Conservation (phyloP, 2,888 invertebrate genomes). For the Ichneumoninae sp. region DNA sequence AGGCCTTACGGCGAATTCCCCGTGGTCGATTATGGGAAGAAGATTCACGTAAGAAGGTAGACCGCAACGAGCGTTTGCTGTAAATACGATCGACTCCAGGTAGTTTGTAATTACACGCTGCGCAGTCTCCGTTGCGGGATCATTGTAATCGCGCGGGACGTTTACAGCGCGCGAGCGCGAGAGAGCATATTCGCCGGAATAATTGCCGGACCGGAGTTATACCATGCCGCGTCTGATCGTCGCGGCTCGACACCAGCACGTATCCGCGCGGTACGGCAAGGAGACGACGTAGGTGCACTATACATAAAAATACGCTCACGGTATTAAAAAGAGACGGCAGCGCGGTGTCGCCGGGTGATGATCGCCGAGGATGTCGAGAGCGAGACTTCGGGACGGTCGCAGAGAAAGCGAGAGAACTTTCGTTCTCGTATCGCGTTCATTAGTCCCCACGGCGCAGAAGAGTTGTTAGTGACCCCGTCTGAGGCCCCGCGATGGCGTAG, state of each 20-base stretch:
- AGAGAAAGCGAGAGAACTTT: slow-evolving; percentile 63
- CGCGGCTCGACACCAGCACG: background rate
- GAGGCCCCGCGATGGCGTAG: slow-evolving; percentile 6
- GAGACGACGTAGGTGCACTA: slow-evolving; percentile 33
- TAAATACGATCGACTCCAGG: slow-evolving; percentile 14
- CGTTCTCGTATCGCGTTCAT: slow-evolving; percentile 62
- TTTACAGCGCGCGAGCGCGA: slow-evolving; percentile 38
- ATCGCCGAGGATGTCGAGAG: slow-evolving; percentile 20
- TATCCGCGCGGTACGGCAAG: slow-evolving; percentile 3
- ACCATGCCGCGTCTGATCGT: background rate
- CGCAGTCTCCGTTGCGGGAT: slow-evolving; percentile 47
- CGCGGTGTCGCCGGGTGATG: slow-evolving; percentile 27
- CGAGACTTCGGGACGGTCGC: slow-evolving; percentile 16
- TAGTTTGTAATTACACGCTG: slow-evolving; percentile 63
- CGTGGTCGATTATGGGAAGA: slow-evolving; percentile 46
- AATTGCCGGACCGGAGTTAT: slow-evolving; percentile 47
- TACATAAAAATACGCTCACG: slow-evolving; percentile 35
- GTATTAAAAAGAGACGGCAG: slow-evolving; percentile 34
- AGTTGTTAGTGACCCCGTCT: slow-evolving; percentile 41
- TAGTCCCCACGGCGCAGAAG: slow-evolving; percentile 31
- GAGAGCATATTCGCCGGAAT: slow-evolving; percentile 36
- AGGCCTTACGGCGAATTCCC: slow-evolving; percentile 21
- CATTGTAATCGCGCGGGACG: slow-evolving; percentile 62
- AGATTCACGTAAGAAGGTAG: slow-evolving; percentile 45
- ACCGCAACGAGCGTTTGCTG: background rate